Percentiles rank a stretch among this genome's conserved stretches.
Conservation (phyloP, 2,113 vertebrate genomes). For the Hystrix cristata region DNA sequence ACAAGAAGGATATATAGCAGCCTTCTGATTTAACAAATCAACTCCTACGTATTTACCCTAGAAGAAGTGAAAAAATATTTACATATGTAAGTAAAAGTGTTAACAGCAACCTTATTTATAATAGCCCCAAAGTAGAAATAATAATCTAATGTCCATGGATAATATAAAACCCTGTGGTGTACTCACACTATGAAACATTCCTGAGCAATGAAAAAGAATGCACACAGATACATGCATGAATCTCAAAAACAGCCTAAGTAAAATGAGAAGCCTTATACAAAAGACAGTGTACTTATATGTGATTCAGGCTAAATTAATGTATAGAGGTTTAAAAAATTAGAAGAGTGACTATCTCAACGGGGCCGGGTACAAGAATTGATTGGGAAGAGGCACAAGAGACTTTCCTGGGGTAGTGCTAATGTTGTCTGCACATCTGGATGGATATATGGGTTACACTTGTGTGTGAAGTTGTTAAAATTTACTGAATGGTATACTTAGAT, state of each 20-base stretch:
- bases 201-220: not conserved
- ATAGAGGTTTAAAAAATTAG: not conserved
- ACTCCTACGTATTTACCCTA: not conserved
- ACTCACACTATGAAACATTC: not conserved
- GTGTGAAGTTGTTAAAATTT: not conserved
- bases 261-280: not conserved
- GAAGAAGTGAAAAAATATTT: not conserved
- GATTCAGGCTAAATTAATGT: not conserved
- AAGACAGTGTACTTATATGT: not conserved
- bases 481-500: not conserved
- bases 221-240: not conserved
- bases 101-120: not conserved
- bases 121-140: not conserved
- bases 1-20: not conserved
- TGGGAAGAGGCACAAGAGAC: not conserved
- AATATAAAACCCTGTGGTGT: not conserved
- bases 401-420: not conserved
- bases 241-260: not conserved
- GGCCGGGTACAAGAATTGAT: not conserved
- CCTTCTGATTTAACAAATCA: not conserved
- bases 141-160: not conserved
- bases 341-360: not conserved
- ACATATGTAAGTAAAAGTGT: not conserved
- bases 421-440: not conserved
- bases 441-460: not conserved